Evolutionary conservation across 2,113 vertebrate species (phyloP), one percentile per base, ranked within the genome.

Genomic region (Progne subis): DNA sequence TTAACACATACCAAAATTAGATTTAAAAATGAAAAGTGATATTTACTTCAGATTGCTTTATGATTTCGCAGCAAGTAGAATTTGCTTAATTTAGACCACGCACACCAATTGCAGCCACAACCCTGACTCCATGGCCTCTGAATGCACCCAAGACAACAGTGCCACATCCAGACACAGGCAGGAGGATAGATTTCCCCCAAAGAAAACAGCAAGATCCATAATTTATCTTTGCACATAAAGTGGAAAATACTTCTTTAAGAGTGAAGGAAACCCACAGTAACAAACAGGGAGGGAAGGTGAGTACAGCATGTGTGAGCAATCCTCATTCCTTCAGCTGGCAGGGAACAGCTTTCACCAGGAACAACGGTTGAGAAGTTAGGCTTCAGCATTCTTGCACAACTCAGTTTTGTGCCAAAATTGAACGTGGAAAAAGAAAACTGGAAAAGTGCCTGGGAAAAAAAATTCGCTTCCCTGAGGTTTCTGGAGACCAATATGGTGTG

Each of bases 241-340:
- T 6, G 14, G 7, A 18, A 91, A 84, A 78, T 56, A n/a, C 7
- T 37, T 78, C 60, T 74, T 93, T 37, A 86, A 77, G 32, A 37
- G 16, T 8, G 4, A 75, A 26, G 20, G 34, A 85, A 67, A 23
- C 26, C 55, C 29, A 3, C 1, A 23, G 25, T 15, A 47, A 47
- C 29, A 41, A 23, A 25, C n/a, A n/a, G 44, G 6, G 20, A 18
- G 18, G 14, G 5, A 4, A 39, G 31, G 31, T 11, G 47, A 46
- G 32, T 24, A 39, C 19, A 64, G 18, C 57, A 44, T 0, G 0
- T 3, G 1, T 15, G 11, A 69, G 37, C 46, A 65, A 21, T 21
- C 6, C 29, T 10, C 39, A 25, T 4, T 55, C 0, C 0, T 18
- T 52, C 64, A 65, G 1, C 11, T 21, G 32, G 14, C 46, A 57